Base-by-base conservation (phyloP, 1,140 invertebrate genomes). In the Musca domestica region DNA sequence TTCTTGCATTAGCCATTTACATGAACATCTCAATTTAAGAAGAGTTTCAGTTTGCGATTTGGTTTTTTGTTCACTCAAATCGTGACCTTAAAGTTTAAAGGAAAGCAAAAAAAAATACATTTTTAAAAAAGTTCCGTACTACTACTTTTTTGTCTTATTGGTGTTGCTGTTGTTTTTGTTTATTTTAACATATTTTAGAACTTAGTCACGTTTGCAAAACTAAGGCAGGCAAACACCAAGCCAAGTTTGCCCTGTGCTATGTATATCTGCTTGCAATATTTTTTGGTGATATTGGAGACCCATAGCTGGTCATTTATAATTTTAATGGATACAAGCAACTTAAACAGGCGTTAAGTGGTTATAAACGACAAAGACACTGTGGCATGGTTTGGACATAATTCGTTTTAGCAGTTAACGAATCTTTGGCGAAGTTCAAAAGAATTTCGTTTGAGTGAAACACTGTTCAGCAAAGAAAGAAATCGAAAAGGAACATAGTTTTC, bases 321-420 rank as follows among this genome's bases (percentile, higher is more conserved):
- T 73, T 72, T 77, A 76, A 77, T 76, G 73, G 73, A 64, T 65
- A 68, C 64, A 70, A 74, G 76, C 76, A 76, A 78, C 69, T 78
- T 78, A 74, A 73, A 70, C 71, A 75, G 72, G 76, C 76, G 76
- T 78, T 78, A 78, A 78, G 76, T 75, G 73, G 74, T 78, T 73
- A 69, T 68, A 48, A 65, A 51, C 64, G 48, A 70, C 69, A 30
- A 34, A 54, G 41, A 74, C 73, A 72, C 73, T 74, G 74, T 69
- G 49, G 30, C 61, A 41, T 41, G 34, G 34, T 41, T 41, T 41
- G 4, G 27, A 6, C 27, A 14, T 23, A 10, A 20, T 19, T 61
- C 15, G 1, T 61, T 51, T 51, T 34, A 20, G 12, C 30, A 14
- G 27, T 41, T 41, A 41, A 41, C 34, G 34, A n/a, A n/a, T 41